Conservation (phyloP, 2,113 vertebrate genomes). For the Corythornis cristatus region DNA sequence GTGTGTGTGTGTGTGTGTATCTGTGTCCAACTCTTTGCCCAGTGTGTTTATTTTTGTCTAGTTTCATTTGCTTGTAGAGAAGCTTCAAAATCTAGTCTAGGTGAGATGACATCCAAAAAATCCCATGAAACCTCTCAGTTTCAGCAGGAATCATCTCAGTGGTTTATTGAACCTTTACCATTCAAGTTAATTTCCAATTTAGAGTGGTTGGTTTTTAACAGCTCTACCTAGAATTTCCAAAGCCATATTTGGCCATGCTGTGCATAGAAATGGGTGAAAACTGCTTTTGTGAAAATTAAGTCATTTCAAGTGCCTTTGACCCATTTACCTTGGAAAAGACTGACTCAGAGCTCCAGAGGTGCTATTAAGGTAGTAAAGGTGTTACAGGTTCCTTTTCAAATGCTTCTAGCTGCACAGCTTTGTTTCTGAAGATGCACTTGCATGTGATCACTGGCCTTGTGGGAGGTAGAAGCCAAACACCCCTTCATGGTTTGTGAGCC, state of each 20-base stretch:
- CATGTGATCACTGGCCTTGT: not conserved
- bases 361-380: not conserved
- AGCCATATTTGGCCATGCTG: not conserved
- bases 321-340: not conserved
- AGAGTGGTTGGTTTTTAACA: not conserved
- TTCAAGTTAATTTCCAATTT: not conserved
- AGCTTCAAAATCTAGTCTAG: not conserved
- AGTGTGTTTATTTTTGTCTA: not conserved
- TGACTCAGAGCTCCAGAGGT: not conserved
- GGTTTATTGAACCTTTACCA: not conserved
- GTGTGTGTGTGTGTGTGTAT: no score
- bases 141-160: not conserved
- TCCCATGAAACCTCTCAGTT: not conserved
- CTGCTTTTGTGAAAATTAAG: not conserved
- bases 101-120: not conserved
- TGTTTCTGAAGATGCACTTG: rapidly evolving
- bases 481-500: not conserved
- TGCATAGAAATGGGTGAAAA: not conserved
- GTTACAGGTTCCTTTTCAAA: not conserved
- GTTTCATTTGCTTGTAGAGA: not conserved
- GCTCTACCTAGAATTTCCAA: not conserved
- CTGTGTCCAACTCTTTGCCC: not conserved
- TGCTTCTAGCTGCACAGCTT: not conserved
- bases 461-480: not conserved
- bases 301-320: not conserved